Conservation (phyloP, 1,140 invertebrate genomes). For the Ceratina australensis region DNA sequence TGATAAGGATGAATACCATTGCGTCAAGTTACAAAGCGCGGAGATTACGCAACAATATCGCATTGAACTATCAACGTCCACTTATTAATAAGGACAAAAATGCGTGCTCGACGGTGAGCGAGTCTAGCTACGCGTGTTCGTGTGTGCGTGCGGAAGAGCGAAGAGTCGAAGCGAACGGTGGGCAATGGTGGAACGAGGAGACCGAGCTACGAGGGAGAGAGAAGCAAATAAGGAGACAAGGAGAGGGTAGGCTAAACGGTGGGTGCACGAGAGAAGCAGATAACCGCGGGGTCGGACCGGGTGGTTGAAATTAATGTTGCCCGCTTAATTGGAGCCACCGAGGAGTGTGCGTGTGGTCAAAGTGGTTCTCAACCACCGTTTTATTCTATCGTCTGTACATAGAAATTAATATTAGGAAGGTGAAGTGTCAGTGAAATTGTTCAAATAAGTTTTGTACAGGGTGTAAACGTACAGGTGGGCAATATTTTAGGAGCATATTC, state of each 20-base stretch:
- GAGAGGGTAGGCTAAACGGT: conserved; percentile 53
- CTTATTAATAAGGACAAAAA: conserved; percentile 33
- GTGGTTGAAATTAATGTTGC: conserved; percentile 79
- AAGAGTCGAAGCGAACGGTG: conserved; percentile 19
- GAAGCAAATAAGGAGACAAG: conserved; percentile 55
- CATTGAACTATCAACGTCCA: conserved; percentile 19
- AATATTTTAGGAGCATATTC: no score
- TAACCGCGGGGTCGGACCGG: conserved; percentile 74
- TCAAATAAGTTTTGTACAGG: neutral
- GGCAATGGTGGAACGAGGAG: conserved; percentile 8
- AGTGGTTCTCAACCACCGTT: conserved; percentile 73
- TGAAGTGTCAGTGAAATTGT: neutral
- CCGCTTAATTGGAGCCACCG: conserved; percentile 79
- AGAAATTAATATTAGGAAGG: neutral
- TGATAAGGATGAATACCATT: neutral
- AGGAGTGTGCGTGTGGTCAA: conserved; percentile 77
- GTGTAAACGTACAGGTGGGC: no score
- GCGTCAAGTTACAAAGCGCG: neutral
- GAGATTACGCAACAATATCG: conserved; percentile 22
- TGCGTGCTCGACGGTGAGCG: conserved; percentile 5
- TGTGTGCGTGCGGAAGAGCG: conserved; percentile 43
- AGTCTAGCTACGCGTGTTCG: neutral
- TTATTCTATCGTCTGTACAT: neutral
- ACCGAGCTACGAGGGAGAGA: conserved; percentile 18
- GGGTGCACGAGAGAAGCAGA: conserved; percentile 67